Evolutionary conservation across 2,888 invertebrate genomes (phyloP).

Genomic region (Rhamnusium bicolor): DNA sequence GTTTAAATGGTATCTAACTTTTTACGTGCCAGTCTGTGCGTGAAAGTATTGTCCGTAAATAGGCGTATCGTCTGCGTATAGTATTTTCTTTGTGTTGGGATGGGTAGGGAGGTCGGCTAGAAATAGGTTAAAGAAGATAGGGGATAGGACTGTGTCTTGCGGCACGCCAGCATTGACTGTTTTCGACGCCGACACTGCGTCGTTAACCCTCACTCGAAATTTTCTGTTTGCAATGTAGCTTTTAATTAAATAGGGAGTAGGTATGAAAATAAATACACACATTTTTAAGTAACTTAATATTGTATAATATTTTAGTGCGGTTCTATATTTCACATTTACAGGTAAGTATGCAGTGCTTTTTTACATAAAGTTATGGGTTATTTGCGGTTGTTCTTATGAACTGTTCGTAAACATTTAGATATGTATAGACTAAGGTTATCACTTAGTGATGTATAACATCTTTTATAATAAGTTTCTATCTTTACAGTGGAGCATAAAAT

Average conservation of each 20-base stretch:
- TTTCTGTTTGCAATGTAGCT: too few species aligned
- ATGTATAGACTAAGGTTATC: slow-evolving; percentile 68
- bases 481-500: slow-evolving; percentile 16
- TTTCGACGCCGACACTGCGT: too few species aligned
- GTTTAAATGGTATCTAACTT: too few species aligned
- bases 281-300: slow-evolving; percentile 14
- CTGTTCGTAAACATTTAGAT: slow-evolving; percentile 56
- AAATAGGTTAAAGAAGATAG: too few species aligned
- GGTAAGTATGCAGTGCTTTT: slow-evolving; percentile 43
- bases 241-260: neutral
- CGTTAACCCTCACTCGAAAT: too few species aligned
- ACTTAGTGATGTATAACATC: slow-evolving; percentile 51
- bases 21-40: too few species aligned
- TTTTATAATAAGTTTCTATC: slow-evolving; percentile 1
- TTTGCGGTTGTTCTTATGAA: slow-evolving; percentile 49
- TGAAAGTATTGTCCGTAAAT: too few species aligned
- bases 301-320: slow-evolving; percentile 37
- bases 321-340: slow-evolving; percentile 41
- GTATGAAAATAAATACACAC: neutral
- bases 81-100: too few species aligned
- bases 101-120: too few species aligned
- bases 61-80: too few species aligned
- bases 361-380: slow-evolving; percentile 44
- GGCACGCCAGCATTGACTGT: too few species aligned
- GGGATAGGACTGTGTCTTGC: too few species aligned